Percentiles rank a stretch among this genome's conserved stretches.
phyloP scores from a whole-genome alignment of 2,888 invertebrate genomes.

The Drosophila peninsularis region DNA sequence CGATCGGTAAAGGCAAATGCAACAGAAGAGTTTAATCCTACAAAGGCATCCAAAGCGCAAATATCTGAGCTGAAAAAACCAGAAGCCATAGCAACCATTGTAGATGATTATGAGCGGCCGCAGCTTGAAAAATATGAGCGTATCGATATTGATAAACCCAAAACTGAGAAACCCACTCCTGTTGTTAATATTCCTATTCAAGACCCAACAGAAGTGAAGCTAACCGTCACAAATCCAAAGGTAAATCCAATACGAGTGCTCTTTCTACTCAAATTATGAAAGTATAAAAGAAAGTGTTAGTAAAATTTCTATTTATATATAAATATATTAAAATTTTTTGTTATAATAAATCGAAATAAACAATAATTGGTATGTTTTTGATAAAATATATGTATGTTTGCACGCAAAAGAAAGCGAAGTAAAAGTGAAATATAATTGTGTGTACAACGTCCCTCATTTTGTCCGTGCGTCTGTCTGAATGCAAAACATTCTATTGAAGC shows the following conservation, averaged over 20 bases:
- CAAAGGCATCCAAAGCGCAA: constrained; percentile 77
- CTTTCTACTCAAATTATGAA: not conserved
- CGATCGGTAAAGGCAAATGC: constrained; percentile 52
- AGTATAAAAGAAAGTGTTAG: too few species aligned
- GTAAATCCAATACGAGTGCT: constrained; percentile 51
- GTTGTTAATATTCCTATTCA: constrained; percentile 52
- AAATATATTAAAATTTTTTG: too few species aligned
- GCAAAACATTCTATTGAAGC: too few species aligned
- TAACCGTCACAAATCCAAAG: constrained; percentile 56
- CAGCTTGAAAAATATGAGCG: constrained; percentile 88
- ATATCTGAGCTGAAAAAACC: constrained; percentile 84
- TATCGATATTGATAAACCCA: constrained; percentile 85
- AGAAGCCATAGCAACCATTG: constrained; percentile 86
- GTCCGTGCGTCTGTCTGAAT: too few species aligned
- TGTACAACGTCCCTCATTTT: too few species aligned
- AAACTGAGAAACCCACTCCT: constrained; percentile 55
- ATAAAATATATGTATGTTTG: too few species aligned
- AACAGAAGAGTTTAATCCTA: constrained; percentile 79
- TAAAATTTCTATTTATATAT: too few species aligned
- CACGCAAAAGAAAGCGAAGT: too few species aligned
- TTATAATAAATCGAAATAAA: too few species aligned
- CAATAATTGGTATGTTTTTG: too few species aligned
- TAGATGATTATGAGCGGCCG: constrained; percentile 90
- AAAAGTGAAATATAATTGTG: too few species aligned
- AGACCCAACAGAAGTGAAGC: constrained; percentile 52